phyloP scores from a whole-genome alignment of 1,140 invertebrate species.

The Caenorhabditis brenneri region DNA sequence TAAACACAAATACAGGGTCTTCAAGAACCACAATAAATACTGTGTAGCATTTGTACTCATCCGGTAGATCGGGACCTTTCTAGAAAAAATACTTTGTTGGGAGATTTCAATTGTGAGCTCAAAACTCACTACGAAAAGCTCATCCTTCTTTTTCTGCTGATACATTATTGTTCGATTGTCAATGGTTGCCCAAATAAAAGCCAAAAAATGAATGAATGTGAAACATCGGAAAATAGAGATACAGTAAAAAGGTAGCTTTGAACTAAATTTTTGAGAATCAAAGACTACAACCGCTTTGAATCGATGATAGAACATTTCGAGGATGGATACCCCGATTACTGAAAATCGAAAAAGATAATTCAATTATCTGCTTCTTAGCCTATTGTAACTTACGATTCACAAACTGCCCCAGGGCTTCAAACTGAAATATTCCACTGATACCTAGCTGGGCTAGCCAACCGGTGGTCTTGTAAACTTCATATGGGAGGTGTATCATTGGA shows the following conservation, averaged over 20 bases:
- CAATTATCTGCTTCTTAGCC: too few species aligned
- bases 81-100: too few species aligned
- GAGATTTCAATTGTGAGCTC: too few species aligned
- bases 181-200: neutral
- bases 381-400: neutral
- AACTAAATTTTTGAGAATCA: too few species aligned
- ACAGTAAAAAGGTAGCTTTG: neutral
- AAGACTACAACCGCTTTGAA: too few species aligned
- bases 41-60: too few species aligned
- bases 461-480: neutral
- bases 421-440: neutral
- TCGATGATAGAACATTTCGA: too few species aligned
- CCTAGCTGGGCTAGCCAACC: neutral
- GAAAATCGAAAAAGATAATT: too few species aligned
- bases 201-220: neutral
- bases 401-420: neutral
- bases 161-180: neutral
- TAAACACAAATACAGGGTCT: too few species aligned
- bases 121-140: neutral
- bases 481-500: neutral
- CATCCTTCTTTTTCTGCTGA: neutral
- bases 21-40: too few species aligned
- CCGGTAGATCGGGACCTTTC: too few species aligned
- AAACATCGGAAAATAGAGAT: neutral
- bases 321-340: too few species aligned